Conservation (phyloP, 2,113 vertebrate genomes). For the Lasiurus cinereus region DNA sequence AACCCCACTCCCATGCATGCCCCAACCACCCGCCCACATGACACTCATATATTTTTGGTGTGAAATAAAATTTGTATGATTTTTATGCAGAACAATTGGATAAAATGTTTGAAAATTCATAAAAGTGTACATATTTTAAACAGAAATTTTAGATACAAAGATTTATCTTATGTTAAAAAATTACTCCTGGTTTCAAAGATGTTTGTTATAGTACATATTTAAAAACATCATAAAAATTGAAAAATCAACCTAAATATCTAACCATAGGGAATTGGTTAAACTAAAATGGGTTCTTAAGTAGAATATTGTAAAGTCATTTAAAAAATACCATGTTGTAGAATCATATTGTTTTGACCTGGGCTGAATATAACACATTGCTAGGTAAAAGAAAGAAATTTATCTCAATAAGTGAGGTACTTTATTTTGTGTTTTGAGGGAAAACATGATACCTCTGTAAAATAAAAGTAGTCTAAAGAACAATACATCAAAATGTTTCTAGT, state of each 20-base stretch:
- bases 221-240: neutral
- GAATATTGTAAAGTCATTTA: neutral
- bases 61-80: neutral
- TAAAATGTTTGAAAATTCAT: neutral
- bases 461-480: neutral
- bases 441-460: neutral
- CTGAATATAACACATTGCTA: neutral
- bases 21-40: too few species aligned
- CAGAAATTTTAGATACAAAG: neutral
- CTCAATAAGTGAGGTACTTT: neutral
- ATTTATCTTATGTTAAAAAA: neutral
- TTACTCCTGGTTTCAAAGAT: neutral
- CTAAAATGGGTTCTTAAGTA: neutral
- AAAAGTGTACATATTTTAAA: neutral
- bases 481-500: neutral
- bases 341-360: neutral
- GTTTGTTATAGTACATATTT: neutral
- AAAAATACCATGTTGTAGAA: neutral
- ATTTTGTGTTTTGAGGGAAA: neutral
- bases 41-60: neutral
- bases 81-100: neutral
- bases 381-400: neutral
- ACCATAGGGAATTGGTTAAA: neutral
- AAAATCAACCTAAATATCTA: neutral
- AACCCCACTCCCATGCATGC: too few species aligned